These are phyloP conservation scores for Athalia cordata DNA, from an alignment of 2,888 invertebrate species.

Conservation along the genomic window DNA sequence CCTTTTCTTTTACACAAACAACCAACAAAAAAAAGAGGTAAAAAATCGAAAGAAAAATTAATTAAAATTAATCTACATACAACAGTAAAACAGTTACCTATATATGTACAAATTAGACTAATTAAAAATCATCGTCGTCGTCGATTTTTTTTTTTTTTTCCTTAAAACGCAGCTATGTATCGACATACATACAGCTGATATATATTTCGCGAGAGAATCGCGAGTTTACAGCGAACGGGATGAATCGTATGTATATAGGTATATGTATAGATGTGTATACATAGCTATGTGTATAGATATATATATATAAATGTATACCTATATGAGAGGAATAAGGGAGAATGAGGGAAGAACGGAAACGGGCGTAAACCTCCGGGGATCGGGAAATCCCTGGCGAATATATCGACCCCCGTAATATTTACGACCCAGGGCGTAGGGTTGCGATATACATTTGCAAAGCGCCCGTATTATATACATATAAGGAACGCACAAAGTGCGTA, in stretches of 20 bases:
- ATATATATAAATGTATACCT: not conserved
- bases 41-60: no score
- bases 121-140: no score
- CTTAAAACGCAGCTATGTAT: no score
- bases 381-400: constrained; percentile 68
- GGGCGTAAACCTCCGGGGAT: constrained; percentile 57
- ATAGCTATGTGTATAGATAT: not conserved
- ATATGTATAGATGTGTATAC: not conserved
- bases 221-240: no score
- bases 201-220: no score
- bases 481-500: constrained; percentile 64
- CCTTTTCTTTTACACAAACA: no score
- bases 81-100: no score
- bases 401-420: constrained; percentile 71
- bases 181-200: not conserved
- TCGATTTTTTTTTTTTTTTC: no score
- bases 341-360: constrained; percentile 40
- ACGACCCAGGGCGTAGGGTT: constrained; percentile 61
- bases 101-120: no score
- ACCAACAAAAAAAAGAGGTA: no score
- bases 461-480: constrained; percentile 48
- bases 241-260: not conserved
- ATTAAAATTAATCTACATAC: no score
- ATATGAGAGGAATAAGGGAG: constrained; percentile 2
- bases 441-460: constrained; percentile 54